phyloP scores from a whole-genome alignment of 1,140 invertebrate genomes.

The Chionoecetes opilio region DNA sequence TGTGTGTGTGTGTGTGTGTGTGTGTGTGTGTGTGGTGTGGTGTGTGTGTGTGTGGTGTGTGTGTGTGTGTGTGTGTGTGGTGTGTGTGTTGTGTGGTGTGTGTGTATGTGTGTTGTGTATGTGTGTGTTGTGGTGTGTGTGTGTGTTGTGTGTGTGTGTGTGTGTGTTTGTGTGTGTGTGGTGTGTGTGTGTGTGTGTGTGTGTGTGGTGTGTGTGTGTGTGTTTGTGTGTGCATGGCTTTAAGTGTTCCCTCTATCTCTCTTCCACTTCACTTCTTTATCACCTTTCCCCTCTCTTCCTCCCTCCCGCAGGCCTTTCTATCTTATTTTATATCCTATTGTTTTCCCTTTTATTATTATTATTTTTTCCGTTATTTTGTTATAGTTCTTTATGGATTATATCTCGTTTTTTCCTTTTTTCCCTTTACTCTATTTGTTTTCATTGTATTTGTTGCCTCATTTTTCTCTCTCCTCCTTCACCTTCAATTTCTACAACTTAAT shows the following conservation, averaged over 20 bases:
- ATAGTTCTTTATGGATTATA: too few species aligned
- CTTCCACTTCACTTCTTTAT: background rate
- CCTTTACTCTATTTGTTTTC: background rate
- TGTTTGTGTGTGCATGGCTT: background rate
- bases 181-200: background rate
- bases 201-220: too few species aligned
- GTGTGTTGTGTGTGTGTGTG: constrained; percentile 21
- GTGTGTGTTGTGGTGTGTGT: constrained; percentile 27
- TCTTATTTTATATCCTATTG: background rate
- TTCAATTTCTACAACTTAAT: background rate
- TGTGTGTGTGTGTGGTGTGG: background rate
- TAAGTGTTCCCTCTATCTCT: constrained; percentile 16
- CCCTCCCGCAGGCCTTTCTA: background rate
- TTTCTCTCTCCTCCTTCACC: background rate
- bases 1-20: constrained; percentile 23
- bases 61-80: constrained; percentile 12
- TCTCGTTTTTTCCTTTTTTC: background rate
- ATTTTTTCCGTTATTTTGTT: too few species aligned
- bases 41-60: constrained; percentile 18
- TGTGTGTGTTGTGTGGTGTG: constrained; percentile 10
- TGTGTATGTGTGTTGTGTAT: background rate
- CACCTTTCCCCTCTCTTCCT: constrained; percentile 1
- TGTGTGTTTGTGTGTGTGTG: constrained; percentile 17
- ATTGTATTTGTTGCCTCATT: constrained; percentile 10
- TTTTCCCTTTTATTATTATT: background rate